Conservation (phyloP, 2,888 invertebrate genomes). For the Leuctra nigra region DNA sequence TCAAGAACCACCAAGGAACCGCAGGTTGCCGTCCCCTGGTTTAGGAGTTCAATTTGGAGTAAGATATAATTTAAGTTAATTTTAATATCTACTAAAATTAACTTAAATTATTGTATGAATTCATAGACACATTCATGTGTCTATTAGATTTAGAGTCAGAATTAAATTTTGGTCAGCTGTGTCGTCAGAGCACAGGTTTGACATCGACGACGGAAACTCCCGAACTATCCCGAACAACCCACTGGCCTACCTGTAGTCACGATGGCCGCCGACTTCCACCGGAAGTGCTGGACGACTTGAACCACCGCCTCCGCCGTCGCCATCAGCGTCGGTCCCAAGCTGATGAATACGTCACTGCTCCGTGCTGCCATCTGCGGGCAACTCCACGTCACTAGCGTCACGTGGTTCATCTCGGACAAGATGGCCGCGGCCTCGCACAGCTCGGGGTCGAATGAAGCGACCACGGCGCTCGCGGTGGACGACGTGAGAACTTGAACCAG, state of each 20-base stretch:
- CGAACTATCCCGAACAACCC: neutral
- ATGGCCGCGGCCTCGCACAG: constrained; percentile 45
- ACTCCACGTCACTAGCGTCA: neutral
- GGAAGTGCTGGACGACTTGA: constrained; percentile 40
- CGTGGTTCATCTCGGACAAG: constrained; percentile 43
- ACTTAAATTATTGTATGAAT: neutral
- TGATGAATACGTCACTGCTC: constrained; percentile 5
- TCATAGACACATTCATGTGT: too few relatives aligned
- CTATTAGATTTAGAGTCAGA: too few relatives aligned
- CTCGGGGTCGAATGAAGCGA: constrained; percentile 46
- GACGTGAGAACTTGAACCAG: neutral
- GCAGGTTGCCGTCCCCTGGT: too few relatives aligned
- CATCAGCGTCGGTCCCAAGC: constrained; percentile 42
- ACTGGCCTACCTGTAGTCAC: constrained; percentile 45
- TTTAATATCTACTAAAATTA: neutral
- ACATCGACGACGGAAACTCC: neutral
- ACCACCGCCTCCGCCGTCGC: constrained; percentile 44
- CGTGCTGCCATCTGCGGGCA: constrained; percentile 20
- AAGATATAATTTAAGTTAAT: neutral
- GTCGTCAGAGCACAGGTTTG: too few relatives aligned
- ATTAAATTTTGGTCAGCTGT: too few relatives aligned
- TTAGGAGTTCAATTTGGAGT: too few relatives aligned
- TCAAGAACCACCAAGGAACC: too few relatives aligned
- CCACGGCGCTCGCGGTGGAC: constrained; percentile 35
- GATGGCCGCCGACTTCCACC: constrained; percentile 49